Base-by-base conservation (phyloP, 2,113 vertebrate species). In the Gobio gobio region DNA sequence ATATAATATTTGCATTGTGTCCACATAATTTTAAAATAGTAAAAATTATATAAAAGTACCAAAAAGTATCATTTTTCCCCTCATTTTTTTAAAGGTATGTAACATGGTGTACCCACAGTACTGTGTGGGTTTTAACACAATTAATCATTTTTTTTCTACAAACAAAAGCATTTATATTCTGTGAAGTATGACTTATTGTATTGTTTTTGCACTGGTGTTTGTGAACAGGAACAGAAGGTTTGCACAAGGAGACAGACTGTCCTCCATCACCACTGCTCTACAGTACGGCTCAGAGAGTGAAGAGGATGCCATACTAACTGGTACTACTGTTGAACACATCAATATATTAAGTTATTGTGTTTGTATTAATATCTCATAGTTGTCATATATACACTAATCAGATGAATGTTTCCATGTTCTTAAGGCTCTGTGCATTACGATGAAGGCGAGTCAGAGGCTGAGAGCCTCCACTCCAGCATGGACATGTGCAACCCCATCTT, bases 261-360 rank as follows among this genome's bases (percentile, higher is more conserved):
- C 98, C 81, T 96, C 97, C 70, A 98, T 99, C 91, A 98, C 98
- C n/a, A 98, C 98, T 96, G 97, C 98, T 45, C 91, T 99, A 86
- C 98, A 99, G 72, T 99, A 98, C 64, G 96, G 96, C 90, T 97
- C 96, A 26, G 98, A 99, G 91, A 99, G 98, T 16, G 98, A 99
- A 80, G 98, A 99, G 86, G 98, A 99, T 87, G 96, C 97, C 82
- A 95, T 97, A 85, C 95, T 99, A 84, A 96, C 97, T 84, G 98
- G 98, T 99, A 95, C 20, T 68, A 8, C 26, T 64, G 63, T 16
- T 29, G 14, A 66, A 68, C n/a, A 56, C 54, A 56, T 36, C 64
- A 13, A 1, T 16, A 9, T 40, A 68, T 7, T 9, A 36, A 20
- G 58, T 56, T 22, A 22, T 20, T 22, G 22, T 22, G 22, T 63